Evolutionary conservation across 2,888 invertebrate species (phyloP), one percentile per base, ranked within the genome.

Genomic region (Papilio protenor): DNA sequence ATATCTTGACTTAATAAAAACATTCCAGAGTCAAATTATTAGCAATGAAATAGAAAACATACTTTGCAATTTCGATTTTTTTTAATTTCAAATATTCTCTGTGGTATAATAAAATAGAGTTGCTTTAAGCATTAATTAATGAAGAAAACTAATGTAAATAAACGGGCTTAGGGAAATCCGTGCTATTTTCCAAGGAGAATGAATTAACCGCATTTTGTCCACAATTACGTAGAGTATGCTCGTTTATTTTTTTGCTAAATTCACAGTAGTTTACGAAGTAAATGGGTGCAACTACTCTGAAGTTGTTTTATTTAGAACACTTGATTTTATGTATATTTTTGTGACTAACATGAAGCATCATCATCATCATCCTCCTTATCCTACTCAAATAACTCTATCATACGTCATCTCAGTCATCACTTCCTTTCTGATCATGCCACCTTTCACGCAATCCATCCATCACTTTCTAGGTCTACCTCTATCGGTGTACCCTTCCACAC

Each of bases 201-300:
- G 27, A 72, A 55, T 55, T 49, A 27, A 57, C 73, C 40, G 49
- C 10, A 33, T 73, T 73, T 69, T 69, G 45, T 69, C 40, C 52
- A 71, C 45, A 69, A 69, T 69, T 69, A 69, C n/a, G 40, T 69
- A 21, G 45, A 69, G 45, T 66, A 45, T 1, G n/a, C n/a, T 45
- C 21, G 66, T 40, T 40, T n/a, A 14, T 33, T 61, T 61, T 27
- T 66, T 40, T 27, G 16, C 16, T 11, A n/a, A 16, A 64, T 14
- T 27, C 2, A 4, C n/a, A 40, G n/a, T 40, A 14, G 40, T 40
- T 40, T n/a, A n/a, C 6, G 11, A 40, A 64, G 23, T 33, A 64
- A 27, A 61, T 11, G 23, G 14, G 18, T 14, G 11, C 52, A 52
- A 49, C 49, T 52, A 52, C 0, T 16, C 18, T 40, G 40, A 40